Evolutionary conservation across 2,797 vertebrate species (phyloP), one percentile per base, ranked within the genome.

Genomic region (Mormyrus proboscirostris): DNA sequence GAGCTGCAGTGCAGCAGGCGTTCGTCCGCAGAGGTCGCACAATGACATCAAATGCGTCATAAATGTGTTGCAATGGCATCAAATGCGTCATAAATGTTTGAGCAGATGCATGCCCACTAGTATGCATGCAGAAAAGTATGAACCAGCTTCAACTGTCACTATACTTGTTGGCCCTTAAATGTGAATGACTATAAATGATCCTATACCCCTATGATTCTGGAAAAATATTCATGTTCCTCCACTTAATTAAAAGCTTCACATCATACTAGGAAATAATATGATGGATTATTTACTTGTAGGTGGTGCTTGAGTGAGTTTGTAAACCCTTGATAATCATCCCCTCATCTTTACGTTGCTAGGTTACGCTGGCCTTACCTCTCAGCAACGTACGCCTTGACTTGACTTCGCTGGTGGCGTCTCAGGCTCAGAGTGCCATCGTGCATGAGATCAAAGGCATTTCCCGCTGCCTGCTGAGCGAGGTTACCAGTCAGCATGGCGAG

Each of bases 381-480:
- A 96, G 93, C 92, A 98, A 97, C 89, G 95, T 97, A 50, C 97
- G 97, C 94, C 98, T 99, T 0, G 98, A 99, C 92, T 91, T 99
- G 79, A 97, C 97, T 1, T 97, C 97, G 0, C 91, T 99, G 33
- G 92, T 99, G 2, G 92, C 92, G 0, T 91, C 95, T 0, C 92
- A 98, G 82, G 96, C 98, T 0, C 96, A 95, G 10, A 96, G 92
- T 0, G 92, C 97, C 0, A 92, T 99, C 2, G 92, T 99, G 91
- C 95, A 97, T 9, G 97, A 98, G 82, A 98, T 97, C 84, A 96
- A 76, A 89, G 98, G 98, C 38, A 96, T 99, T 94, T 97, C 96
- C 0, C 96, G 97, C 12, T 99, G 98, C 91, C 95, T 99, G 85
- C 94, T 99, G 88, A 97, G 95, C 0, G 98, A 98, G 89, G 94